Conservation (phyloP, 2,888 invertebrate species). For the Nudaria mundana region DNA sequence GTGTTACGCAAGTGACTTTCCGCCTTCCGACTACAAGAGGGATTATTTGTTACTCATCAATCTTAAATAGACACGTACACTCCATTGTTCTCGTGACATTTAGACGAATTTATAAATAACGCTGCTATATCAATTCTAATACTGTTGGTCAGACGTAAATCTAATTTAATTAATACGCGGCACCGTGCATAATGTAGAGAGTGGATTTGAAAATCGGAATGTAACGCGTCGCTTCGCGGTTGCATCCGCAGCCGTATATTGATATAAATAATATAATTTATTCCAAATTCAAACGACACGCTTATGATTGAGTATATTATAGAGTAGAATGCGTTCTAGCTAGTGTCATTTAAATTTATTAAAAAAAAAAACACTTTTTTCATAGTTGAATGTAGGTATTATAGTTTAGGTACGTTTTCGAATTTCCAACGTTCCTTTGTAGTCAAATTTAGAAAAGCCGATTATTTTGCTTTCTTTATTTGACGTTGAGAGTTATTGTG, state of each 20-base stretch:
- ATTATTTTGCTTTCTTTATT: slow-evolving; percentile 70
- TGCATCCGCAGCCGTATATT: slow-evolving; percentile 21
- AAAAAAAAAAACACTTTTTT: too few species aligned
- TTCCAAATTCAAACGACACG: slow-evolving; percentile 56
- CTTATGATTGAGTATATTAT: slow-evolving; percentile 61
- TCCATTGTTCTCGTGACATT: slow-evolving; percentile 79
- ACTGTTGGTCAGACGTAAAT: slow-evolving; percentile 52
- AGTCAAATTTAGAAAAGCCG: slow-evolving; percentile 75
- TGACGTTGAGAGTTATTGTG: slow-evolving; percentile 63
- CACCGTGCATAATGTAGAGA: slow-evolving; percentile 44
- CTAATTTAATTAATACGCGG: slow-evolving; percentile 54
- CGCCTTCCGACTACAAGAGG: slow-evolving; percentile 62
- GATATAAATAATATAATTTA: slow-evolving; percentile 48
- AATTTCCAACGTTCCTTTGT: slow-evolving; percentile 71
- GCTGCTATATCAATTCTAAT: slow-evolving; percentile 58
- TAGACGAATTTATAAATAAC: slow-evolving; percentile 74
- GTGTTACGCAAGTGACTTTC: slow-evolving; percentile 63
- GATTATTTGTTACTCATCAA: slow-evolving; percentile 76
- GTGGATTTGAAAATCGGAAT: slow-evolving; percentile 47
- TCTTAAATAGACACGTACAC: slow-evolving; percentile 71
- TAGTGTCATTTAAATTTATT: too few species aligned
- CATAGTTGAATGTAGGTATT: too few species aligned
- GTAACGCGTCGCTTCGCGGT: slow-evolving; percentile 17
- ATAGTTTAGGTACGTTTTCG: slow-evolving; percentile 73
- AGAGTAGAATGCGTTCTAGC: slow-evolving; percentile 67